These are phyloP conservation scores for Eristalinus aeneus DNA, from an alignment of 2,888 invertebrate genomes.

Conservation along the genomic window DNA sequence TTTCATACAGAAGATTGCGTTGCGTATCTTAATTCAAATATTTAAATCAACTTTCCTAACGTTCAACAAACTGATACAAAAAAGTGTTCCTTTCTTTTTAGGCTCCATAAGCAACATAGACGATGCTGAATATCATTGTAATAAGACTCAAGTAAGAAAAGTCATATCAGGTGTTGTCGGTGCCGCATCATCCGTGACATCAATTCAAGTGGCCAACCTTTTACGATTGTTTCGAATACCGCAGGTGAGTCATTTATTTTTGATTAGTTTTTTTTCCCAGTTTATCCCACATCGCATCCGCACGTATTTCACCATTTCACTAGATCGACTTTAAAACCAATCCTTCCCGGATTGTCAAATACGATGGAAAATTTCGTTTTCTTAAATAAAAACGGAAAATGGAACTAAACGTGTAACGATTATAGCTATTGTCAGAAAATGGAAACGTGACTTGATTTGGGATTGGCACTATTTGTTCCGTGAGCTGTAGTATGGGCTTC, in stretches of 20 bases:
- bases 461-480: background rate
- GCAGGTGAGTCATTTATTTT: constrained; percentile 80
- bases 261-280: background rate
- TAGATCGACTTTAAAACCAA: constrained; percentile 21
- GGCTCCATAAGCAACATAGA: constrained; percentile 97
- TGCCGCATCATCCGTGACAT: constrained; percentile 95
- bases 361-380: constrained; percentile 18
- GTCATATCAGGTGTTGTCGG: constrained; percentile 94
- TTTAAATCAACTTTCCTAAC: background rate
- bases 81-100: constrained; percentile 78
- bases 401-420: constrained; percentile 3
- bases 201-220: constrained; percentile 96
- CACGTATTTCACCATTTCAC: background rate
- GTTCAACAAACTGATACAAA: background rate
- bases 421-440: constrained; percentile 18
- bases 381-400: background rate
- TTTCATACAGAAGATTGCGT: no score
- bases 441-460: constrained; percentile 54
- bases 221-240: constrained; percentile 96
- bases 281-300: background rate
- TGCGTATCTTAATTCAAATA: background rate
- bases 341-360: constrained; percentile 16
- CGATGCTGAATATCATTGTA: constrained; percentile 92
- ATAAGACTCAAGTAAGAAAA: constrained; percentile 90
- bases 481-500: background rate